Evolutionary conservation across 2,797 vertebrate species (phyloP), one percentile per base, ranked within the genome.

Genomic region (Meda fulgida): DNA sequence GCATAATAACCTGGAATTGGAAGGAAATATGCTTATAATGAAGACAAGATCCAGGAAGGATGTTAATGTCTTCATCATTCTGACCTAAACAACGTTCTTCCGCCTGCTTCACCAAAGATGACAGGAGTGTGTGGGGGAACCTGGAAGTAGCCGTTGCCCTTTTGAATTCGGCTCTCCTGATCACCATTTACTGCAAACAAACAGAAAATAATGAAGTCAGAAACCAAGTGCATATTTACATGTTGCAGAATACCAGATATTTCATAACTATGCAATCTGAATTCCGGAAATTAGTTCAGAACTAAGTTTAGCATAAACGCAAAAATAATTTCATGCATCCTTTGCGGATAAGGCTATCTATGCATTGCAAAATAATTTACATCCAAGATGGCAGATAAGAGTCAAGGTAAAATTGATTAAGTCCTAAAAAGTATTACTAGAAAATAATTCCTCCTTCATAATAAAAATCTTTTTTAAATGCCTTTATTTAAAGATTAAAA

Each of bases 41-140:
- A 53, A 72, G 0, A 21, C 26, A 31, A 58, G 29, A 46, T 29
- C 18, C 9, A 77, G 40, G 1, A 18, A 70, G 38, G 4, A 65
- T 19, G 10, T 67, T 36, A 26, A 63, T 7, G 11, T 69, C 18
- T 53, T 43, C 23, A 79, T 78, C 55, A 13, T 80, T 63, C 46
- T 63, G 78, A 99, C 98, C 98, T 97, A 91, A 99, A 99, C 38
- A 99, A 94, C 26, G 98, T 99, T 90, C 98, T 95, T 80, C 98
- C 98, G 89, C 98, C 98, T 38, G 98, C 98, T 93, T 99, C 98
- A 19, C 98, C 97, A 75, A 99, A 99, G 92, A 99, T 99, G 86
- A 99, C 98, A 0, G 98, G 98, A 2, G 98, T 99, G 92, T 99
- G 98, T 5, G 98, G 98, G 31, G 98, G 98, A 89, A 99, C 98